Conservation (phyloP, 2,797 vertebrate genomes). For the Chloroceryle inda region DNA sequence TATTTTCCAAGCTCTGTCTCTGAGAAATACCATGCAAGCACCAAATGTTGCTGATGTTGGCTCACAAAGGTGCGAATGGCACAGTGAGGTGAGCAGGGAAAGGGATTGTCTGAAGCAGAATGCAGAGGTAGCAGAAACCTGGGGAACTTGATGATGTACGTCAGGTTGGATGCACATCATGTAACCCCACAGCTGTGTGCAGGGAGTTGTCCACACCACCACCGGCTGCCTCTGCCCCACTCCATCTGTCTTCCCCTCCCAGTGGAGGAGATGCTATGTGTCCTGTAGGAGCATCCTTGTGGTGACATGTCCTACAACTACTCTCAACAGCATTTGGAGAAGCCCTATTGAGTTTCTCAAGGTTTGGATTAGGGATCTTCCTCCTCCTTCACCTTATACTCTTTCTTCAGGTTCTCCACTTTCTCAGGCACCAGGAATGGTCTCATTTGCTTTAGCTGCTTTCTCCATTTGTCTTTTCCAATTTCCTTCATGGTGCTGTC, state of each 20-base stretch:
- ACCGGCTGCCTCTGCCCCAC: neutral
- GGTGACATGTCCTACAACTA: too few species aligned
- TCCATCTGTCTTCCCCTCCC: neutral
- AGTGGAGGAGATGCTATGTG: neutral
- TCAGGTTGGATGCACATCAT: neutral
- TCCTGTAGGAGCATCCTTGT: neutral
- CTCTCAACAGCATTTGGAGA: neutral
- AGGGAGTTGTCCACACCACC: neutral
- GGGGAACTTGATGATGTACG: accelerated
- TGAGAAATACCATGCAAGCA: neutral
- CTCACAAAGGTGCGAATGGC: neutral
- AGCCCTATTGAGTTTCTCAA: neutral
- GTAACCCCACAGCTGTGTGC: neutral
- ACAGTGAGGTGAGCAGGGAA: neutral
- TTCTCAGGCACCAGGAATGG: neutral
- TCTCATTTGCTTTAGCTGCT: neutral
- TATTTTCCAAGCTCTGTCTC: neutral
- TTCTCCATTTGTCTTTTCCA: neutral
- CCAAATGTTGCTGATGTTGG: neutral
- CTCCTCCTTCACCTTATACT: neutral
- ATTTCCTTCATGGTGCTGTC: neutral
- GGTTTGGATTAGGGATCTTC: neutral
- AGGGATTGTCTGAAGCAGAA: neutral
- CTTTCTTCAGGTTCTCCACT: neutral
- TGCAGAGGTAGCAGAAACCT: neutral